phyloP scores from a whole-genome alignment of 2,113 vertebrate species.

The Catagonus wagneri region DNA sequence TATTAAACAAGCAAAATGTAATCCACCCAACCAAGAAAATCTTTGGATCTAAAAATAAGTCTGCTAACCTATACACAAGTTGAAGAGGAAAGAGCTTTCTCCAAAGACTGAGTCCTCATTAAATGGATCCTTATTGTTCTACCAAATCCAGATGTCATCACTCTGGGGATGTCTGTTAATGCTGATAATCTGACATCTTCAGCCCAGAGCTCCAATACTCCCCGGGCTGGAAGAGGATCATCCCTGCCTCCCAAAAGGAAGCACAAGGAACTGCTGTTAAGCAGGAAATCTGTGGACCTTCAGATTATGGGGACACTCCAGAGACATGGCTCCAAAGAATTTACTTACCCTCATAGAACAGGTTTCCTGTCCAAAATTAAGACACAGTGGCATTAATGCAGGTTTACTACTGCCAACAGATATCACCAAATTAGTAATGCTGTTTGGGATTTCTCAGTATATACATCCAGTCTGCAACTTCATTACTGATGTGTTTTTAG shows the following conservation, averaged over 20 bases:
- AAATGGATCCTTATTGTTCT: slow-evolving; percentile 81
- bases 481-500: slow-evolving; percentile 41
- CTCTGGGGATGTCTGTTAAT: slow-evolving; percentile 82
- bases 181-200: slow-evolving; percentile 82
- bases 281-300: slow-evolving; percentile 82
- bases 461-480: slow-evolving; percentile 43
- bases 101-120: slow-evolving; percentile 81
- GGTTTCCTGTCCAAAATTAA: slow-evolving; percentile 62
- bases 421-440: slow-evolving; percentile 45
- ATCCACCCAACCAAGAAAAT: slow-evolving; percentile 70
- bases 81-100: slow-evolving; percentile 78
- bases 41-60: slow-evolving; percentile 77
- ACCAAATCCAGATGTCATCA: slow-evolving; percentile 82
- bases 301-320: slow-evolving; percentile 77
- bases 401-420: background rate
- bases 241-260: slow-evolving; percentile 83
- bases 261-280: slow-evolving; percentile 82
- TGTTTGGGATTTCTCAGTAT: slow-evolving; percentile 42
- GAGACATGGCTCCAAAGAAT: slow-evolving; percentile 82
- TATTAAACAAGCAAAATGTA: slow-evolving; percentile 73
- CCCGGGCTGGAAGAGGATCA: slow-evolving; percentile 81
- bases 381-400: slow-evolving; percentile 31
- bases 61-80: slow-evolving; percentile 80
- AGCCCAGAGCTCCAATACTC: slow-evolving; percentile 82
- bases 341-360: slow-evolving; percentile 71